Base-by-base conservation (phyloP, 2,797 vertebrate species). In the Tenualosa thibaudeaui region DNA sequence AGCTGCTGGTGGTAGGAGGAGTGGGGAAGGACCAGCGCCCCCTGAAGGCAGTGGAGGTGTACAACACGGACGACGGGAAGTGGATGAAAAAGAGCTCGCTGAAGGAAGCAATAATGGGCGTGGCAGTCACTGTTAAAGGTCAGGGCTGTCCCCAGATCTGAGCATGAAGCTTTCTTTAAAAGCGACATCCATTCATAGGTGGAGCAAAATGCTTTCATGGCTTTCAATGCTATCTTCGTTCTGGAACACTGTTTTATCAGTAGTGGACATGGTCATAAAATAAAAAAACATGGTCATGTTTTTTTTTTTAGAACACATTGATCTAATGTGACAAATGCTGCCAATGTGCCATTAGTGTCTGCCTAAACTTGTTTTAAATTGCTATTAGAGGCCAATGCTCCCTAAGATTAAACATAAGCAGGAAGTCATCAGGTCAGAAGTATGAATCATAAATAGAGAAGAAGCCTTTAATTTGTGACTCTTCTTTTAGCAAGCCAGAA, bases 1-100 rank as follows among this genome's bases (percentile, higher is more conserved):
- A 98, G 92, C 96, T 99, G 91, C 93, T 99, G 92, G 97, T 98
- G 89, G 94, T 99, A 0, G 98, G 98, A 62, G 98, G 98, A 0
- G 97, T 99, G 0, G 98, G 97, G 22, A 94, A 92, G 40, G 93
- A 95, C 82, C 98, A 98, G 94, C 95, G 93, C 88, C 98, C 98
- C 0, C 91, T 99, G 87, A 98, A 97, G 93, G 95, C 94, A 51
- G 98, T 99, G 93, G 98, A 99, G 93, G 94, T 97, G 93, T 99
- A 96, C 94, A 95, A 94, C 93, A 95, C 96, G 1, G 98, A 99
- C 0, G 98, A 99, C 85, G 97, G 98, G 78, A 96, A 95, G 91
- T 99, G 98, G 98, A 98, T 95, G 94, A 98, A 97, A 94, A 97
- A 97, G 90, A 97, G 95, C 60, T 91, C 95, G 0, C 94, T 99